phyloP scores from a whole-genome alignment of 2,797 vertebrate genomes.

The Karalla daura region DNA sequence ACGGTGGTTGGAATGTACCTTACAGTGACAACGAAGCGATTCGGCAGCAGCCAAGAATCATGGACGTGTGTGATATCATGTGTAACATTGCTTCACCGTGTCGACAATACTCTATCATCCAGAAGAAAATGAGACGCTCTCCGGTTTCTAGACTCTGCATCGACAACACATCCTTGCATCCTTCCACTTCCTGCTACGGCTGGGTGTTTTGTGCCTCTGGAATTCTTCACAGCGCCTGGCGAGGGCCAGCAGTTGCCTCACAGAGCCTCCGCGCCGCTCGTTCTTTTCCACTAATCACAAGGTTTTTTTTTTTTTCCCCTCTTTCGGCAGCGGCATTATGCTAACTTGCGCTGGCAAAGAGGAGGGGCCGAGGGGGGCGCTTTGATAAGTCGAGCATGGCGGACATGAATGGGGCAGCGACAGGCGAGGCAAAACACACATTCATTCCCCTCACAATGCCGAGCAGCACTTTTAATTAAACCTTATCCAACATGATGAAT shows the following conservation, averaged over 20 bases:
- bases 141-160: slow-evolving; percentile 9
- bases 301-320: no score
- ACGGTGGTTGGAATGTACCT: no score
- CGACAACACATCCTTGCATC: slow-evolving; percentile 22
- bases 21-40: no score
- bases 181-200: slow-evolving; percentile 33
- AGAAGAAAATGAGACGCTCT: neutral
- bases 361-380: slow-evolving; percentile 77
- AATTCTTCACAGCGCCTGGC: slow-evolving; percentile 34
- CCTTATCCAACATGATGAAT: slow-evolving; percentile 96
- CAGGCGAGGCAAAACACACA: slow-evolving; percentile 94
- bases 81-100: no score
- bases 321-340: slow-evolving; percentile 86
- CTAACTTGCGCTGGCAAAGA: slow-evolving; percentile 81
- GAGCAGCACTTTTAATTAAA: slow-evolving; percentile 97
- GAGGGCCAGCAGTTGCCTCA: slow-evolving; percentile 46
- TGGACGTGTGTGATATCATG: no score
- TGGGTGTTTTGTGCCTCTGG: slow-evolving; percentile 33
- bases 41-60: no score
- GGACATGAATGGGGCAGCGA: slow-evolving; percentile 93
- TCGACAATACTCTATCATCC: no score
- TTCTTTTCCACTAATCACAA: slow-evolving; percentile 86
- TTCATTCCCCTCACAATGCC: slow-evolving; percentile 91
- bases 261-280: slow-evolving; percentile 35
- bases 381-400: slow-evolving; percentile 95